Base-by-base conservation (phyloP, 2,888 invertebrate species). In the Agrenia bidenticulata region DNA sequence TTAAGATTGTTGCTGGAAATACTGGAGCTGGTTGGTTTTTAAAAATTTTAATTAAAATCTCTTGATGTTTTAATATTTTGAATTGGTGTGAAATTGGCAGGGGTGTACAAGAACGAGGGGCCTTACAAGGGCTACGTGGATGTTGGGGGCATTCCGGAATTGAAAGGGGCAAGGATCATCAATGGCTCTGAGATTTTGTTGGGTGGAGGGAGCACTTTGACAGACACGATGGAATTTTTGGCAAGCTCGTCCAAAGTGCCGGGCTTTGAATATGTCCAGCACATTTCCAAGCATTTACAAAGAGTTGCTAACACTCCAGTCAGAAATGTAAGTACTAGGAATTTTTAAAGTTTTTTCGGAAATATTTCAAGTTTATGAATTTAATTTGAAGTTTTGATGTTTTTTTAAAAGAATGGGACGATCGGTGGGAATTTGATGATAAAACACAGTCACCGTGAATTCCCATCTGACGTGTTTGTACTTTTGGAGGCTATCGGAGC, bases 381-480 rank as follows among this genome's bases (percentile, higher is more conserved):
- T 7, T 7, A 32, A 32, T 32, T 27, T 26, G 23, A 32, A 7
- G 19, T n/a, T 37, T 15, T 9, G 15, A 17, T 9, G 7, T 45
- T 45, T 15, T 39, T 23, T 19, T 21, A 50, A 26, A 26, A 77
- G 80, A 63, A 74, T 67, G 88, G 87, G 42, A 85, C 86, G 2
- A 79, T 89, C 65, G 89, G 86, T 15, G 89, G 89, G 0, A 89
- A 89, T 77, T 77, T 89, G 63, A 85, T 86, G 80, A 83, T 88
- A 65, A 89, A 89, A 78, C 83, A 88, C 76, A 77, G 81, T 7
- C 83, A 88, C 72, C 82, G 80, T 2, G 87, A 87, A 60, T 89
- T 89, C 77, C 86, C 86, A 13, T 89, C 89, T 0, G 89, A 90
- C 76, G 77, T 89, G n/a, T 88, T 85, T 75, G 79, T 87, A 2